These are phyloP conservation scores for Drosophila aldrichi DNA, from an alignment of 2,888 invertebrate species.

Conservation along the genomic window DNA sequence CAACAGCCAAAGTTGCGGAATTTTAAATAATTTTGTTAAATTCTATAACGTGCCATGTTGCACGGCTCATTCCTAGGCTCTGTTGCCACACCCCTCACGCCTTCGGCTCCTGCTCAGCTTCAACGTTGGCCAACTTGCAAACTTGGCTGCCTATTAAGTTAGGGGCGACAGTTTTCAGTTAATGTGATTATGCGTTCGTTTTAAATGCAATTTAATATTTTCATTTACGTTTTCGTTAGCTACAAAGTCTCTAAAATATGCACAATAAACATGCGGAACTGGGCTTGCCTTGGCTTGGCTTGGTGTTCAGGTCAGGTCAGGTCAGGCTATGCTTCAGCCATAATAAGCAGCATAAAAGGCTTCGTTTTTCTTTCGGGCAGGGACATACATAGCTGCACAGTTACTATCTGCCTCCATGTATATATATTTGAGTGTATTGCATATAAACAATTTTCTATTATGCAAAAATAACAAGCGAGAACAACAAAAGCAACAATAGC, in stretches of 20 bases:
- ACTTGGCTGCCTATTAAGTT: conserved; percentile 73
- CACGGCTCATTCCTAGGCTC: conserved; percentile 20
- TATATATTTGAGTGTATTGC: conserved; percentile 9
- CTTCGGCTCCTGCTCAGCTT: not conserved
- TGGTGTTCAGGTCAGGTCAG: conserved; percentile 1
- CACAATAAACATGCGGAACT: conserved; percentile 54
- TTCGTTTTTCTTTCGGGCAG: conserved; percentile 44
- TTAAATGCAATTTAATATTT: conserved; percentile 30
- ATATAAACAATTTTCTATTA: conserved; percentile 80
- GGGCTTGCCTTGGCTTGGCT: not conserved
- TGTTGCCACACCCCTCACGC: not conserved
- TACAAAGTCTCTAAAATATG: conserved; percentile 38
- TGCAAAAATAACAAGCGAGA: conserved; percentile 74
- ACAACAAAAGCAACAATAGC: conserved; percentile 41
- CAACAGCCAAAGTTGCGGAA: conserved; percentile 62
- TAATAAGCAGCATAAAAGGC: conserved; percentile 72
- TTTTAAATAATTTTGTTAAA: conserved; percentile 79
- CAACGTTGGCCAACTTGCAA: conserved; percentile 41
- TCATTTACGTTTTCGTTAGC: not conserved
- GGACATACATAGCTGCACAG: conserved; percentile 26
- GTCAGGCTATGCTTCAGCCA: conserved; percentile 48
- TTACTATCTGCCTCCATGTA: conserved; percentile 15
- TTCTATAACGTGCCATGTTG: conserved; percentile 73
- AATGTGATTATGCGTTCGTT: conserved; percentile 73
- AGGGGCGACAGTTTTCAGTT: conserved; percentile 66